A percentile compares a stretch with the other conserved stretches of the same genome.
Evolutionary conservation across 2,113 vertebrate genomes (phyloP).

Genomic region (Collichthys lucidus): DNA sequence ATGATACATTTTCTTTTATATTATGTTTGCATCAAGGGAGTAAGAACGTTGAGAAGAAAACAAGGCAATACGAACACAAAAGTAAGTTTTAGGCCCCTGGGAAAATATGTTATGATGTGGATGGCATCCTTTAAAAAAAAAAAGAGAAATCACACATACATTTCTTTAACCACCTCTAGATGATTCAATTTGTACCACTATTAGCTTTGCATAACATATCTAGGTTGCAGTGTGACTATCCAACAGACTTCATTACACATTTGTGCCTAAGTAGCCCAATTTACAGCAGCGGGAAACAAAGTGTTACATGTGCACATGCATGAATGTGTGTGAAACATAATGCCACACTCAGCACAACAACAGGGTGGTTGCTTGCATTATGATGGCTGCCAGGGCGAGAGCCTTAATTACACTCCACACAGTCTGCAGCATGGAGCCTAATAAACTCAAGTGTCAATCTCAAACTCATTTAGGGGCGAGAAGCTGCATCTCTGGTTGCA

Average conservation of each 20-base stretch:
- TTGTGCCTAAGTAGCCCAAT: conserved; percentile 43
- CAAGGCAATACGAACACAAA: neutral
- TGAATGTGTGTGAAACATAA: conserved; percentile 12
- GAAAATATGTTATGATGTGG: neutral
- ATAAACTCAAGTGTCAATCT: conserved; percentile 79
- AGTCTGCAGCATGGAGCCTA: conserved; percentile 63
- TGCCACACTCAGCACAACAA: conserved; percentile 30
- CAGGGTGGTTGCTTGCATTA: conserved; percentile 26
- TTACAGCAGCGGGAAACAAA: conserved; percentile 35
- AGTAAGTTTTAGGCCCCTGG: neutral
- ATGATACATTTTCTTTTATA: neutral
- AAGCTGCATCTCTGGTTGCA: conserved; percentile 67
- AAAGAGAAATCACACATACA: neutral
- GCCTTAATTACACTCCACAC: conserved; percentile 74
- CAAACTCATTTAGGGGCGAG: conserved; percentile 75
- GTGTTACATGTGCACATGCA: neutral
- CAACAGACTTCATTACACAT: conserved; percentile 40
- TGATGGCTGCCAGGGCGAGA: conserved; percentile 48
- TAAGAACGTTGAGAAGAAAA: neutral
- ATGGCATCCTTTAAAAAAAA: neutral
- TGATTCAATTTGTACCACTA: neutral
- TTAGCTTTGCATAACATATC: neutral
- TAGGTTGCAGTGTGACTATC: conserved; percentile 10
- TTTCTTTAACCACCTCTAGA: neutral
- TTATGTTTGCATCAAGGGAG: neutral